A percentile compares a stretch with the other conserved stretches of the same genome.
Evolutionary conservation across 2,113 vertebrate genomes (phyloP).

Genomic region (Python bivittatus): DNA sequence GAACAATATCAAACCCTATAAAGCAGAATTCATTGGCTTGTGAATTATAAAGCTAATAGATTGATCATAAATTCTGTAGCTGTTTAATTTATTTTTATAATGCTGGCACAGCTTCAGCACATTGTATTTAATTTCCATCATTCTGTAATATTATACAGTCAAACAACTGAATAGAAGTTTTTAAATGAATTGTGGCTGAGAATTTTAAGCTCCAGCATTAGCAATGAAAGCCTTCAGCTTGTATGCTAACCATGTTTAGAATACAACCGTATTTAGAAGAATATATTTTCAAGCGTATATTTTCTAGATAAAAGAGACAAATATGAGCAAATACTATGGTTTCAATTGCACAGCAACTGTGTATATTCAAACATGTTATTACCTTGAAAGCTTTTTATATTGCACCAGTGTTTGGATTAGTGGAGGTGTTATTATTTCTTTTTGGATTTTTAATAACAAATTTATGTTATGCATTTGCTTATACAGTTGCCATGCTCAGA

Average conservation of each 20-base stretch:
- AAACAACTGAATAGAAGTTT: conserved; percentile 61
- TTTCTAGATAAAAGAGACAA: conserved; percentile 59
- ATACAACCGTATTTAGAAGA: conserved; percentile 53
- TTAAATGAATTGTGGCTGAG: conserved; percentile 55
- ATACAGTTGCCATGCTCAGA: conserved; percentile 54
- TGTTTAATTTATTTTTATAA: conserved; percentile 76
- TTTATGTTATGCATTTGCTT: conserved; percentile 52
- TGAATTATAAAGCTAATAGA: conserved; percentile 80
- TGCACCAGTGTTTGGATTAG: conserved; percentile 63
- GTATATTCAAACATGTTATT: conserved; percentile 65
- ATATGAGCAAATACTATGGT: conserved; percentile 51
- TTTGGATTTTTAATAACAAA: conserved; percentile 54
- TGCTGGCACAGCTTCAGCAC: conserved; percentile 46
- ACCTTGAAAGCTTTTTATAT: conserved; percentile 55
- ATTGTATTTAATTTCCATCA: conserved; percentile 63
- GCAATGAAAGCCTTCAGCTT: conserved; percentile 56
- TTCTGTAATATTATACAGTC: conserved; percentile 42
- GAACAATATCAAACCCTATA: conserved; percentile 65
- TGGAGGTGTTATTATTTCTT: conserved; percentile 59
- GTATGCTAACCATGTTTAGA: conserved; percentile 47
- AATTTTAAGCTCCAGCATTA: conserved; percentile 49
- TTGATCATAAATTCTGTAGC: conserved; percentile 73
- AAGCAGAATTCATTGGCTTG: conserved; percentile 75
- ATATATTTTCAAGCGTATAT: conserved; percentile 60
- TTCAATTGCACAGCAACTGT: conserved; percentile 66